Conservation (phyloP, 2,888 invertebrate genomes). For the Ormyrus rosae region DNA sequence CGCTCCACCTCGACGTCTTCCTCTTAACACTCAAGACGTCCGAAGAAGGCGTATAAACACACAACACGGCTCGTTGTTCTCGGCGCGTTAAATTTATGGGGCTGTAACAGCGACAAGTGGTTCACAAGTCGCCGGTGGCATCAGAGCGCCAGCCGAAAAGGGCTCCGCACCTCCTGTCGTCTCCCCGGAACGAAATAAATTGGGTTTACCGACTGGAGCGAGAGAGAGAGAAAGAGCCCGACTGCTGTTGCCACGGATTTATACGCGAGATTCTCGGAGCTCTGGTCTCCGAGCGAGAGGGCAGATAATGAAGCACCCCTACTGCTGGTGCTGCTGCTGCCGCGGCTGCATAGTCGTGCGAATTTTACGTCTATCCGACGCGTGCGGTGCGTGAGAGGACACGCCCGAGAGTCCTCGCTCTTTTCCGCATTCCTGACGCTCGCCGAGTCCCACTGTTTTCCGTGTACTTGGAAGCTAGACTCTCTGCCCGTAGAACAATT, state of each 20-base stretch:
- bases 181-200: slow-evolving; percentile 72
- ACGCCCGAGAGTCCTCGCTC: background rate
- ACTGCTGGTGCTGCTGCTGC: background rate
- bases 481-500: too few relatives aligned
- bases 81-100: slow-evolving; percentile 77
- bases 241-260: slow-evolving; percentile 40
- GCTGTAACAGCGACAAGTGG: slow-evolving; percentile 81
- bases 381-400: background rate
- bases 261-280: slow-evolving; percentile 18
- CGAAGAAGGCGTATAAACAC: slow-evolving; percentile 7
- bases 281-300: slow-evolving; percentile 57
- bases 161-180: slow-evolving; percentile 65
- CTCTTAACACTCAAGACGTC: background rate
- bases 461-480: too few relatives aligned
- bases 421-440: background rate
- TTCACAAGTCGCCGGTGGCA: slow-evolving; percentile 80
- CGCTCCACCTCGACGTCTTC: background rate
- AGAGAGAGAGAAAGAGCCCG: slow-evolving; percentile 46
- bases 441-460: too few relatives aligned
- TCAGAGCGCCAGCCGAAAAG: slow-evolving; percentile 78
- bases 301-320: slow-evolving; percentile 53
- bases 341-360: background rate
- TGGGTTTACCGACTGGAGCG: slow-evolving; percentile 68
- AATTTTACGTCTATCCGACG: slow-evolving; percentile 13
- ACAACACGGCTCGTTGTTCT: slow-evolving; percentile 1